These are phyloP conservation scores for Indicator maculatus DNA, from an alignment of 2,113 vertebrate species.

Conservation along the genomic window DNA sequence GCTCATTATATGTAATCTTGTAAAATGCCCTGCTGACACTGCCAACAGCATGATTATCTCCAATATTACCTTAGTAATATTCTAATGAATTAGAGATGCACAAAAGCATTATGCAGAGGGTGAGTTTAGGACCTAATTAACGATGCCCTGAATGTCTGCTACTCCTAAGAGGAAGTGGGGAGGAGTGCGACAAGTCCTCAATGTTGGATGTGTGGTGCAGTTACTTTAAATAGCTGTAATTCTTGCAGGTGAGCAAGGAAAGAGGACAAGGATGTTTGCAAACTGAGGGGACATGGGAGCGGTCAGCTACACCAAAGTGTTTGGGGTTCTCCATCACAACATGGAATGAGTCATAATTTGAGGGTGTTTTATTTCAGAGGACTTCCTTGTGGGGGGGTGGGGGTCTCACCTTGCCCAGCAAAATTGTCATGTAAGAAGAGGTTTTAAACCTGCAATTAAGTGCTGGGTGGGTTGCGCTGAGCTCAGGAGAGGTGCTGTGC, in stretches of 20 bases:
- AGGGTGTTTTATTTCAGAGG: not conserved
- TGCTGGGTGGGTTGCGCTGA: not conserved
- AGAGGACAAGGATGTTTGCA: not conserved
- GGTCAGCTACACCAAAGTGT: not conserved
- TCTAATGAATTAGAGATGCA: not conserved
- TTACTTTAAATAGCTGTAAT: constrained; percentile 7
- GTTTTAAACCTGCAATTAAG: not conserved
- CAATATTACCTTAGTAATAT: not conserved
- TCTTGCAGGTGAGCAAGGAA: not conserved
- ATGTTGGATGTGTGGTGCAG: not conserved
- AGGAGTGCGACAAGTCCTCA: not conserved
- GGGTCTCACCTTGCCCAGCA: not conserved
- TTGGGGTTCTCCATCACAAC: not conserved
- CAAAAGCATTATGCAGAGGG: not conserved
- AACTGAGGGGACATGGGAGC: fast-evolving
- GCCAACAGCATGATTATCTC: not conserved
- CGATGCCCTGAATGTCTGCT: not conserved
- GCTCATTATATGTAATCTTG: constrained; percentile 41
- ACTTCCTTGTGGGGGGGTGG: not conserved
- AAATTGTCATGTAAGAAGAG: not conserved
- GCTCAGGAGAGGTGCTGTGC: not conserved
- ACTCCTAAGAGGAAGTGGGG: not conserved
- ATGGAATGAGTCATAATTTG: not conserved
- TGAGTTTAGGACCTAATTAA: constrained; percentile 2
- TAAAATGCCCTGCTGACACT: not conserved